These are phyloP conservation scores for Desmodus rotundus DNA, from an alignment of 2,113 vertebrate genomes.

Conservation along the genomic window DNA sequence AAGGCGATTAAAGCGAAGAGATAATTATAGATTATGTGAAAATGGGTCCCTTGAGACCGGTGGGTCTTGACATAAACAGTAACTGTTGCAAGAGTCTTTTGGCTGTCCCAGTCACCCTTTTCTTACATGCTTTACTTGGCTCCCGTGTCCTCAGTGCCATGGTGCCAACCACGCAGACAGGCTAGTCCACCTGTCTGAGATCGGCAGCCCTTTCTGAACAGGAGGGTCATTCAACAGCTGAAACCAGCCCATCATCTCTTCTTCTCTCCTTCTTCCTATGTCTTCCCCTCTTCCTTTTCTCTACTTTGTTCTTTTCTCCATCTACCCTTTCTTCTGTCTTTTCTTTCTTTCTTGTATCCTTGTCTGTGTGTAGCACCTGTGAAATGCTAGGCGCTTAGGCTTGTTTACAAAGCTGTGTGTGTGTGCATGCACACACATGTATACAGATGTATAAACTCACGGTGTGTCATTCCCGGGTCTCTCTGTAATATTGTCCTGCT, in stretches of 20 bases:
- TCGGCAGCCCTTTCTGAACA: constrained; percentile 30
- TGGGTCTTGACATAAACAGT: constrained; percentile 81
- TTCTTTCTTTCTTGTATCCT: background rate
- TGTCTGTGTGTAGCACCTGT: background rate
- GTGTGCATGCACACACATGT: accelerated
- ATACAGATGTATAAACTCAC: background rate
- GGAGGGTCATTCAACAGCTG: background rate
- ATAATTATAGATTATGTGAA: constrained; percentile 92
- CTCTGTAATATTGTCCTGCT: background rate
- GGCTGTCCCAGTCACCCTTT: constrained; percentile 64
- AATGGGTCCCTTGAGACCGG: constrained; percentile 81
- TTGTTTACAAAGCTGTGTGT: background rate
- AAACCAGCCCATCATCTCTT: background rate
- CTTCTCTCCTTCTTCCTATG: background rate
- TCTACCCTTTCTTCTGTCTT: background rate
- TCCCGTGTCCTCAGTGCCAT: background rate
- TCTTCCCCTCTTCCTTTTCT: background rate
- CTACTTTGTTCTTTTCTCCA: background rate
- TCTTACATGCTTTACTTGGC: constrained; percentile 48
- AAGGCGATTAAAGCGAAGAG: constrained; percentile 88
- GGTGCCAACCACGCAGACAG: constrained; percentile 63
- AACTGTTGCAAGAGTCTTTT: constrained; percentile 73
- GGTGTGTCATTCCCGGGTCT: background rate
- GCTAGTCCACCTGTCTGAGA: constrained; percentile 78
- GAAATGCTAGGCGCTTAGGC: background rate